A percentile compares a stretch with the other conserved stretches of the same genome.
Evolutionary conservation across 2,888 invertebrate species (phyloP).

Genomic region (Ochlodes sylvanus): DNA sequence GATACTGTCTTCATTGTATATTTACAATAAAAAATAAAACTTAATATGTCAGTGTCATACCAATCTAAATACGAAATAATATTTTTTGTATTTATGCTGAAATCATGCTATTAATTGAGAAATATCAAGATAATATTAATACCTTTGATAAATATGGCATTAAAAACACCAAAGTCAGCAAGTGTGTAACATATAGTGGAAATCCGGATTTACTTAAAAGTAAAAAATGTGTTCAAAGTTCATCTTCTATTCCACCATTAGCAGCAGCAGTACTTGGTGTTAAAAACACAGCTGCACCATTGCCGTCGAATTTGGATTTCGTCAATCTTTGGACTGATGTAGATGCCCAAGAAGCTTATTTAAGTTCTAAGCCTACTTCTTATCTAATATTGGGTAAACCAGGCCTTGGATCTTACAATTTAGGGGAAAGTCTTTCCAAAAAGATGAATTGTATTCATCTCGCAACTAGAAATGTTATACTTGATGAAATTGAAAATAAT

Average conservation of each 20-base stretch:
- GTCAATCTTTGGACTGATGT: slow-evolving; percentile 78
- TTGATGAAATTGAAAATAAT: slow-evolving; percentile 84
- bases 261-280: slow-evolving; percentile 68
- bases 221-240: slow-evolving; percentile 38
- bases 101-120: slow-evolving; percentile 55
- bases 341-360: slow-evolving; percentile 77
- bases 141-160: slow-evolving; percentile 56
- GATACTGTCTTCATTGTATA: too few relatives aligned
- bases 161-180: slow-evolving; percentile 51
- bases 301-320: slow-evolving; percentile 50
- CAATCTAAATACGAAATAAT: not conserved
- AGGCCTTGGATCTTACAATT: slow-evolving; percentile 74
- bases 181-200: slow-evolving; percentile 55
- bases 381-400: slow-evolving; percentile 87
- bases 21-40: slow-evolving; percentile 1
- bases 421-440: slow-evolving; percentile 84
- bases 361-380: slow-evolving; percentile 80
- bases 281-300: slow-evolving; percentile 66
- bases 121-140: slow-evolving; percentile 55
- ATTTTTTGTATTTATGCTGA: slow-evolving; percentile 37
- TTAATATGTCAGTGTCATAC: not conserved
- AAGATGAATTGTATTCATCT: slow-evolving; percentile 85
- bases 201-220: slow-evolving; percentile 49
- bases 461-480: slow-evolving; percentile 81
- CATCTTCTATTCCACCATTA: slow-evolving; percentile 51